Base-by-base conservation (phyloP, 1,140 invertebrate genomes). In the Mizuhopecten yessoensis region DNA sequence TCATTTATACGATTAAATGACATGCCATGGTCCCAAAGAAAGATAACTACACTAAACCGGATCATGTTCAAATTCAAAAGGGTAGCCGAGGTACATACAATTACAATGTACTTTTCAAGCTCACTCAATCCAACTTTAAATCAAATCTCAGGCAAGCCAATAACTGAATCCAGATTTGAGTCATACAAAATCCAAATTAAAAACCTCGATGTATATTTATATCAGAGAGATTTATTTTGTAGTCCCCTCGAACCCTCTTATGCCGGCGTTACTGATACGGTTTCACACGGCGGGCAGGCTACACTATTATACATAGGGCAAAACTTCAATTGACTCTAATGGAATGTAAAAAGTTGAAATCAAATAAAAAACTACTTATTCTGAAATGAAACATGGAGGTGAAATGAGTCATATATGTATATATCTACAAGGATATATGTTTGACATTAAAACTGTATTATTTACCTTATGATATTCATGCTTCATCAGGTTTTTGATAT, bases 61-160 rank as follows among this genome's bases (percentile, higher is more conserved):
- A 75, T 75, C 57, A 75, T 75, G 57, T 75, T 29, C 57, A 75
- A 13, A 75, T 75, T 75, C 57, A 75, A 75, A 75, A 75, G 57
- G 1, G 29, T 75, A 29, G n/a, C 57, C 57, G 29, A n/a, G 23
- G 57, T 75, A 75, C 57, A 75, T 9, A 29, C 57, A 29, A 9
- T 29, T 75, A 17, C 57, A 75, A 29, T 75, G 13, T 39, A 39
- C 5, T 7, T 39, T 39, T 29, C 5, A 75, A n/a, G 57, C 29
- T 29, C 57, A 75, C 57, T 75, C n/a, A 75, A 20, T 49, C 20
- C 45, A 2, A 49, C 45, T 17, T 75, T n/a, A 75, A 75, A 75
- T 75, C 57, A 75, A 75, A 17, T 75, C 57, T 29, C 57, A 75
- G 57, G 57, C 57, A 75, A 75, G 23, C 57, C n/a, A 29, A 75